Base-by-base conservation (phyloP, 1,140 invertebrate species). In the Brachionus calyciflorus region DNA sequence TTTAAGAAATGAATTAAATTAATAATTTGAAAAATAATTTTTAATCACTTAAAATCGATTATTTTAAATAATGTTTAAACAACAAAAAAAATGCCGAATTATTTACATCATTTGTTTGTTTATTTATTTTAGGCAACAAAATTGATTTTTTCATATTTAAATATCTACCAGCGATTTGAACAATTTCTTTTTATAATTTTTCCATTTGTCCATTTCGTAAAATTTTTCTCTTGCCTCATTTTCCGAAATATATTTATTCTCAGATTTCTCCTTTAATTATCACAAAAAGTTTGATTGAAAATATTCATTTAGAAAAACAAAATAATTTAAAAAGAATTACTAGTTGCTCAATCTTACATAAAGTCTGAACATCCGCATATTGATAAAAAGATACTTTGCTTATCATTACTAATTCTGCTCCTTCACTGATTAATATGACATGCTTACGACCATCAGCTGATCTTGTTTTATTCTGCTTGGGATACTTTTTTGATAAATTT, bases 151-250 rank as follows among this genome's bases (percentile, higher is more conserved):
- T 21, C 37, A 60, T n/a, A 33, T 60, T 12, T 60, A 60, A 21
- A 44, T 21, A 12, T 65, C 51, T n/a, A 49, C 30, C 19, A 73
- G 24, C 9, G 44, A 51, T 37, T 26, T 73, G n/a, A 51, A 73
- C 5, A 51, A 24, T 12, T 49, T 51, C 40, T 73, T 49, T 73
- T 73, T 73, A 28, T 51, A 73, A 19, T 49, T 46, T 12, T 49
- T 49, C 69, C 69, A 73, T 33, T 55, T 73, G 24, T 73, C 69
- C 14, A 40, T 26, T 37, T 73, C 51, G 19, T 73, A 12, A 26
- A 73, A 55, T 24, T 73, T 30, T 41, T 73, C 30, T 9, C 69
- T 49, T 24, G 46, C 69, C 14, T 73, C 51, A 17, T 73, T 30
- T 55, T 73, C 69, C 2, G 46, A 49, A 14, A 53, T 37, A 41